A percentile compares a stretch with the other conserved stretches of the same genome.
Conservation (phyloP, 2,113 vertebrate species). For the Hemicordylus capensis region DNA sequence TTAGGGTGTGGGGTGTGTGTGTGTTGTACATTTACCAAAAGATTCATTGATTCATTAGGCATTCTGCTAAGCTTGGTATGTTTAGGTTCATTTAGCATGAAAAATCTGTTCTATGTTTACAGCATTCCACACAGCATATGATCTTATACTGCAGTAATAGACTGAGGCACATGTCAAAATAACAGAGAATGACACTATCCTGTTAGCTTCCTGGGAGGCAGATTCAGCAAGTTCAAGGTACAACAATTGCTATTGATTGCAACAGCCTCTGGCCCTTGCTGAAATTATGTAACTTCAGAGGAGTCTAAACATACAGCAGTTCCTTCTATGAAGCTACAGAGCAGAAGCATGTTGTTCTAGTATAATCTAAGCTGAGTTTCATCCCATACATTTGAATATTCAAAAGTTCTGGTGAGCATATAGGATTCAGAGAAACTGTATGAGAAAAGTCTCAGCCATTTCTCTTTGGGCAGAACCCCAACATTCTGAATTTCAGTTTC, state of each 20-base stretch:
- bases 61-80: constrained; percentile 54
- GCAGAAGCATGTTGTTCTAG: neutral
- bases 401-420: neutral
- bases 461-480: too few species aligned
- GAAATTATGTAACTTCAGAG: neutral
- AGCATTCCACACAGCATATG: constrained; percentile 47
- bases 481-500: too few species aligned
- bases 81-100: constrained; percentile 62
- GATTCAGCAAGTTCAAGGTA: neutral
- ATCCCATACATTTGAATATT: neutral
- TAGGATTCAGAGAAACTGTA: too few species aligned
- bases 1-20: constrained; percentile 50
- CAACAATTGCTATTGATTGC: neutral
- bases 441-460: too few species aligned
- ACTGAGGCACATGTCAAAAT: constrained; percentile 52
- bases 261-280: neutral
- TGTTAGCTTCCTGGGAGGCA: constrained; percentile 15
- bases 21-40: constrained; percentile 35
- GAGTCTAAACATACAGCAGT: neutral
- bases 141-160: constrained; percentile 5
- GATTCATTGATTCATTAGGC: constrained; percentile 51
- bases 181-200: constrained; percentile 29
- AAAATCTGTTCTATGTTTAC: constrained; percentile 66
- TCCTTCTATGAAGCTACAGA: neutral
- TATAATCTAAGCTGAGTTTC: neutral